Evolutionary conservation across 2,888 invertebrate genomes (phyloP), one percentile per base, ranked within the genome.

Genomic region (Calliopum simillimum): DNA sequence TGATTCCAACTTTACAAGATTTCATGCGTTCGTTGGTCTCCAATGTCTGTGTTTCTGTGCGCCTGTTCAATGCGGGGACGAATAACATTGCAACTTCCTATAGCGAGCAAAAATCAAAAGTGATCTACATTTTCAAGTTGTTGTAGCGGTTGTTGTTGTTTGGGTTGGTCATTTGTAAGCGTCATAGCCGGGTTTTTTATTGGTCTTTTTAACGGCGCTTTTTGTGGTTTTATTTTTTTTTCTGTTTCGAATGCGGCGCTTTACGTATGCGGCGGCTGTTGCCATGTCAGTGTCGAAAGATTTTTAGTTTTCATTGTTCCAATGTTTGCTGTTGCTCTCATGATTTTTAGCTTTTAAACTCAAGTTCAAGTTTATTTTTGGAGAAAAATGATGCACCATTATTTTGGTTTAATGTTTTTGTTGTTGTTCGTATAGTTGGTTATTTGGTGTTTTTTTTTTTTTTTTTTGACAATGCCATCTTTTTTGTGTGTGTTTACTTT

Each of bases 81-180:
- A 41, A 58, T 58, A 67, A 49, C 58, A 67, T 46, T 59, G 67
- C 59, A 49, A 67, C 67, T 67, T 67, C 67, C 67, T 67, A 67
- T 49, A 67, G 59, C 19, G 13, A 53, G 16, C 47, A 19, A 58
- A 67, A 67, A 67, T 19, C 67, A 58, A 67, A 67, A 67, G 67
- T 67, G 56, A 66, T 67, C 47, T 44, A 59, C n/a, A 43, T 59
- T 59, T 21, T 44, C 12, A 14, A n/a, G 59, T 44, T 59, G 59
- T 21, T 44, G 13, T 19, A 44, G 44, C 44, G 19, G 8, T 61
- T 33, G 4, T 61, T 8, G 44, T 61, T 4, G 19, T 53, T 16
- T 58, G n/a, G 33, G 13, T 55, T 8, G 44, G 44, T 16, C 43
- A n/a, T 33, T 33, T 8, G 8, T 33, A 8, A 33, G 33, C 33